These are phyloP conservation scores for Gymnopithys bicolor DNA, from an alignment of 2,797 vertebrate species.

Conservation along the genomic window DNA sequence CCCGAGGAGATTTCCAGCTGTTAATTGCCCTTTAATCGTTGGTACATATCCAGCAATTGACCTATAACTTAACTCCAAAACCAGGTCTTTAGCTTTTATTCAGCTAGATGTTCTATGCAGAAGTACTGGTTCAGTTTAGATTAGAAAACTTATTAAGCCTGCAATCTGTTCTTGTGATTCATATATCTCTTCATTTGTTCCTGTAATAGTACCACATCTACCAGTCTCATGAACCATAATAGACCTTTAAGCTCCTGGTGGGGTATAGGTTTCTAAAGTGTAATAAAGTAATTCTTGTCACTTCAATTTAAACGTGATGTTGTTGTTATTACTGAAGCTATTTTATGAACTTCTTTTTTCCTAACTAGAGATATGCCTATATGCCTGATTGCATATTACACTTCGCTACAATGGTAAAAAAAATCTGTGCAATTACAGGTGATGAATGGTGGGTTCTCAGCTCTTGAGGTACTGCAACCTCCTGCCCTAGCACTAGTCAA, in stretches of 20 bases:
- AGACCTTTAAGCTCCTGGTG: constrained; percentile 67
- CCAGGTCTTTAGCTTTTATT: constrained; percentile 13
- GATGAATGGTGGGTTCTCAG: constrained; percentile 28
- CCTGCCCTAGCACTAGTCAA: constrained; percentile 22
- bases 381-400: constrained; percentile 17
- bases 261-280: constrained; percentile 65
- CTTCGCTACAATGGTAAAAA: constrained; percentile 17
- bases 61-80: background rate
- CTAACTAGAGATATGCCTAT: constrained; percentile 17
- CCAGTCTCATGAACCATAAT: constrained; percentile 67
- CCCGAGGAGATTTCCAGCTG: background rate
- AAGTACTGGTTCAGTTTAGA: background rate
- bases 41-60: background rate
- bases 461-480: background rate
- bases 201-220: constrained; percentile 11
- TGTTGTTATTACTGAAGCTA: constrained; percentile 54
- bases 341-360: constrained; percentile 25
- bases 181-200: constrained; percentile 41
- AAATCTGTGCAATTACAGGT: constrained; percentile 46
- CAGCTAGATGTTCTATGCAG: background rate
- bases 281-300: constrained; percentile 68
- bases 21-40: background rate
- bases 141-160: constrained; percentile 54
- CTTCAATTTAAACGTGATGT: constrained; percentile 65
- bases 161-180: constrained; percentile 50